These are phyloP conservation scores for Chelonoidis abingdonii DNA, from an alignment of 2,113 vertebrate genomes.

Conservation along the genomic window DNA sequence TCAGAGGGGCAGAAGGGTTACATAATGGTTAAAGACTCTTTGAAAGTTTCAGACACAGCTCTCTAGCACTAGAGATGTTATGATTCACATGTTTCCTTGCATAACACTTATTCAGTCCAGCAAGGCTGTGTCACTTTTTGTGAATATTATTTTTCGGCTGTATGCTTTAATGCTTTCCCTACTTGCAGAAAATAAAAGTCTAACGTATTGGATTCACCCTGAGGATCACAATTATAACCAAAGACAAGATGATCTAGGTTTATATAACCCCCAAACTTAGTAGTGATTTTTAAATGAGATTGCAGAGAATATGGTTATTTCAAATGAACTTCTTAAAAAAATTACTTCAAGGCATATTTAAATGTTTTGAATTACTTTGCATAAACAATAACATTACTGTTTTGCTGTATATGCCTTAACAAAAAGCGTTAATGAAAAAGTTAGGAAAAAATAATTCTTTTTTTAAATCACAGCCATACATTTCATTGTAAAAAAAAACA, in stretches of 20 bases:
- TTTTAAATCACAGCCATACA: not conserved
- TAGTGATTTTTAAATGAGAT: not conserved
- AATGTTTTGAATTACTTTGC: not conserved
- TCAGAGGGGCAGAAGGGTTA: too few relatives aligned
- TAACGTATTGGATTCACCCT: not conserved
- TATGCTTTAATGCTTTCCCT: fast-evolving
- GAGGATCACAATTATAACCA: not conserved
- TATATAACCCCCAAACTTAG: fast-evolving
- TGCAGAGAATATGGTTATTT: not conserved
- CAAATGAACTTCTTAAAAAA: not conserved
- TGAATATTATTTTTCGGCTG: fast-evolving
- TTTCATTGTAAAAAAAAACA: not conserved
- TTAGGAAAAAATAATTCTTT: not conserved
- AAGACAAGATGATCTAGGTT: not conserved
- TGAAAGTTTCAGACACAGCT: not conserved
- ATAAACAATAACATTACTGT: not conserved
- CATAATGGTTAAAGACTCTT: not conserved
- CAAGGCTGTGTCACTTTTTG: fast-evolving
- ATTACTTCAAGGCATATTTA: not conserved
- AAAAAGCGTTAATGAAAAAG: not conserved
- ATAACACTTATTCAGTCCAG: not conserved
- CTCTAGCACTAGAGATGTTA: not conserved
- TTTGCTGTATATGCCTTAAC: not conserved
- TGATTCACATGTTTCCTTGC: not conserved
- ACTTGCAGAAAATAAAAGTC: not conserved